Evolutionary conservation across 2,113 vertebrate species (phyloP).

Genomic region (Macrotus californicus): DNA sequence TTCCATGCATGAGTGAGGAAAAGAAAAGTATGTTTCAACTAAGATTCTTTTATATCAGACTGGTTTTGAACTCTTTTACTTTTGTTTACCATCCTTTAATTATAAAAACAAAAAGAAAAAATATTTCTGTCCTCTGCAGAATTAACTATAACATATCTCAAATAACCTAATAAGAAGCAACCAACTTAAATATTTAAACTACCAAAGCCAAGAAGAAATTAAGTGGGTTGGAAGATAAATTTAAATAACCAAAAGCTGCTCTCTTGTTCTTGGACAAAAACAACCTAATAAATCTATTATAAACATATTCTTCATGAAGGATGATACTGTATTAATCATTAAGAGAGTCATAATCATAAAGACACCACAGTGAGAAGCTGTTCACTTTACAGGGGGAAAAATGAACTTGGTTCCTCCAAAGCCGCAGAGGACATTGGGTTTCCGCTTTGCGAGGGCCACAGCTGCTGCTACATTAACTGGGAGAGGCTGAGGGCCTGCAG

Average conservation of each 20-base stretch:
- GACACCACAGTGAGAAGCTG: constrained; percentile 58
- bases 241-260: constrained; percentile 36
- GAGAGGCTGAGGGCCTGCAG: neutral
- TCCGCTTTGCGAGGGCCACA: constrained; percentile 44
- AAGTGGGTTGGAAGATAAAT: constrained; percentile 28
- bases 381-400: constrained; percentile 46
- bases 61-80: neutral
- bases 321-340: constrained; percentile 68
- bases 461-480: constrained; percentile 54
- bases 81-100: constrained; percentile 21
- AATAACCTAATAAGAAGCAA: constrained; percentile 21
- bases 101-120: constrained; percentile 1
- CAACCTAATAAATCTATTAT: constrained; percentile 57
- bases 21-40: neutral
- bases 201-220: constrained; percentile 54
- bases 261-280: constrained; percentile 51
- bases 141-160: constrained; percentile 35
- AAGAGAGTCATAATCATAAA: constrained; percentile 53
- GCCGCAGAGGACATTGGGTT: constrained; percentile 43
- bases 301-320: constrained; percentile 47
- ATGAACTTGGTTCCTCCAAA: neutral
- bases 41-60: neutral
- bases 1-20: neutral
- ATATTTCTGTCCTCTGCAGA: neutral
- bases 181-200: constrained; percentile 49